Percentiles rank a stretch among this genome's conserved stretches.
Conservation (phyloP, 2,113 vertebrate species). For the Silurus meridionalis region DNA sequence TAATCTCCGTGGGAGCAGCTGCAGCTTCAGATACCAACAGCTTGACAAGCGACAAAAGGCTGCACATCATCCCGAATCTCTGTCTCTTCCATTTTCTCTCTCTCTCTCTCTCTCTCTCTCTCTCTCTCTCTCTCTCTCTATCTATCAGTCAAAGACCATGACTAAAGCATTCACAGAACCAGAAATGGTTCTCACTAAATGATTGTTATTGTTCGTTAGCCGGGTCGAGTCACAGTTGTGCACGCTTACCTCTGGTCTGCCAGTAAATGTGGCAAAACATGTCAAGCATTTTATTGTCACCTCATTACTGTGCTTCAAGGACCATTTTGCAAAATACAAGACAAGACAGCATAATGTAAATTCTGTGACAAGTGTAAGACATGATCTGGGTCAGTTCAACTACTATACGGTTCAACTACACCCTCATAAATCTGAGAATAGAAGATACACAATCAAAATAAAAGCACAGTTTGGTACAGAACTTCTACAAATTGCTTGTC, state of each 20-base stretch:
- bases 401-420: not conserved
- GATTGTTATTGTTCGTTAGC: not conserved
- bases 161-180: conserved; percentile 36
- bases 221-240: not conserved
- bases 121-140: not conserved
- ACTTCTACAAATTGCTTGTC: not conserved
- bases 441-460: not conserved
- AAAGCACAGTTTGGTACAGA: too few species aligned
- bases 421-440: too few species aligned
- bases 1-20: conserved; percentile 53
- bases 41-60: conserved; percentile 8
- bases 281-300: not conserved
- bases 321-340: not conserved
- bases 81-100: not conserved
- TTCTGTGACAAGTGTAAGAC: not conserved
- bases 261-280: conserved; percentile 3
- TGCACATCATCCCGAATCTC: conserved; percentile 15
- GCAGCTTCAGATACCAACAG: conserved; percentile 34
- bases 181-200: conserved; percentile 5
- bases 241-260: not conserved
- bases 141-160: conserved; percentile 22
- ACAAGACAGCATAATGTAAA: not conserved
- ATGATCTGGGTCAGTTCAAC: not conserved
- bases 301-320: not conserved
- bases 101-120: not conserved